Evolutionary conservation across 37 sponge, comb jelly and placozoan species (phyloP), one percentile per base, ranked within the genome.

Genomic region (Axinella damicornis): DNA sequence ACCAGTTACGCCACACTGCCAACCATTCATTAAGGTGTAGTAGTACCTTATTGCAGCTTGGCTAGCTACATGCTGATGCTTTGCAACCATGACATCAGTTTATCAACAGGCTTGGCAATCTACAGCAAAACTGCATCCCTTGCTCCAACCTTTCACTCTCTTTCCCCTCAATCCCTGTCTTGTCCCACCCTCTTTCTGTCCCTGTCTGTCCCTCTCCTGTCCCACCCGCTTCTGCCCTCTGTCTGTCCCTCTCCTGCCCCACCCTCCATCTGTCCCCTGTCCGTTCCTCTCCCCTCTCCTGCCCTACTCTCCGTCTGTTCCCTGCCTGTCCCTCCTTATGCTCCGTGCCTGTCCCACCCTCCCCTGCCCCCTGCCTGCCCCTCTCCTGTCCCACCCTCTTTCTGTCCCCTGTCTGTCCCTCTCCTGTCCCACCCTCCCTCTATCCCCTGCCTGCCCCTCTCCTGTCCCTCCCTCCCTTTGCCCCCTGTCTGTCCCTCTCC

Each of bases 241-340:
- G 46, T 46, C 46, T 21, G 1, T 60, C 24, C 78, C 63, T 22
- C 37, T 24, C 2, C 19, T n/a, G 11, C 63, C 68, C 17, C 17
- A 56, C 14, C 17, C 57, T 17, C 14, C 17, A 14, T 19, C 57
- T 56, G 17, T 56, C 17, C 57, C 17, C 61, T 36, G 21, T 62
- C 58, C 22, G 12, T 57, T 31, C 68, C 61, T 33, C 53, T 83
- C 65, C 65, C 65, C 39, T 34, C 68, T 66, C 35, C 75, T 21
- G 11, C 63, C 68, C 17, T 56, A 56, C 14, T 56, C 57, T 17
- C 14, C 17, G 17, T 19, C 57, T 56, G 17, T 56, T 56, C 57
- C 17, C 57, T 19, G 17, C 22, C 25, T 61, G 13, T 33, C 28
- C 31, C 32, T 66, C 25, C 17, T 22, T 33, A 28, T 58, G 28